Base-by-base conservation (phyloP, 1,140 invertebrate species). In the Ips typographus region DNA sequence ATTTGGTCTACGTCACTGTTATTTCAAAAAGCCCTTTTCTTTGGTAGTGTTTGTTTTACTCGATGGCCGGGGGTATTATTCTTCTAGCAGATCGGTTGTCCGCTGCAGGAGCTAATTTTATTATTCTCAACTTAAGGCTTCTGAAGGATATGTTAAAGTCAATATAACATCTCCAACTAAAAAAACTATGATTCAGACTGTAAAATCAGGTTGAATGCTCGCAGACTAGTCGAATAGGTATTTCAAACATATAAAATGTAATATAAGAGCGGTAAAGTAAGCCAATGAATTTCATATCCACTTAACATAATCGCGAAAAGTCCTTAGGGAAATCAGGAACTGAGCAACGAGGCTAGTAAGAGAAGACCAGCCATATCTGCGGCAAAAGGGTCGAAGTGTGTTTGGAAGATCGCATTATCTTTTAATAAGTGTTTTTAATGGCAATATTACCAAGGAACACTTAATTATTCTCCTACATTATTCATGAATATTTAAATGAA, bases 261-360 rank as follows among this genome's bases (percentile, higher is more conserved):
- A 63, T 57, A 65, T 56, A 53, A 65, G 63, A 55, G 56, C 53
- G 38, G 40, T 65, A 56, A 70, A 57, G 63, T 52, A 71, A 73
- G 73, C 72, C 76, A 76, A 77, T 74, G 77, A 79, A 78, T 75
- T 76, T 77, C 76, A 78, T 78, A 77, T 78, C 76, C 77, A 78
- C 77, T 79, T 77, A 79, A 78, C 76, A 78, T 78, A 79, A 79
- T 79, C 75, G 77, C 71, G 69, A 70, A 70, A 74, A 74, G 78
- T 71, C 77, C 77, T 78, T 62, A 75, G 77, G 77, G 77, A 79
- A 79, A 79, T 79, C 77, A 79, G 73, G 73, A 74, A 62, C 66
- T 51, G 41, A 53, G 58, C 58, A 71, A 73, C 72, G 72, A 59
- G 64, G 64, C 61, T 60, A 72, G 65, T 65, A 56, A 68, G 67